Evolutionary conservation across 1,140 invertebrate species (phyloP).

Genomic region (Drosophila lacertosa): DNA sequence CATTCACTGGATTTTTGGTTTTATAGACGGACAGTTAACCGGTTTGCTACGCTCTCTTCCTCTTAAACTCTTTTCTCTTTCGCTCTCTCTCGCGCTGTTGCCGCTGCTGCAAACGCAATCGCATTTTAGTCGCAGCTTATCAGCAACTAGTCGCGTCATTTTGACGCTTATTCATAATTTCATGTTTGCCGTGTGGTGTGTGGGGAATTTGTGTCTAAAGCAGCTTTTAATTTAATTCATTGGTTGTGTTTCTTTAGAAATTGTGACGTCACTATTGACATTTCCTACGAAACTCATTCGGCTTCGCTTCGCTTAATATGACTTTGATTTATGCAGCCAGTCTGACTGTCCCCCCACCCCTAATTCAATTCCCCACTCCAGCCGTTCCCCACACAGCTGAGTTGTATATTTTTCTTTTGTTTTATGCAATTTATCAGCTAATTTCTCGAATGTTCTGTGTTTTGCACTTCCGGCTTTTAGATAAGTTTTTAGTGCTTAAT

Average conservation of each 20-base stretch:
- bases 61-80: no score
- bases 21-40: conserved; percentile 60
- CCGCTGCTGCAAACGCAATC: conserved; percentile 18
- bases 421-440: conserved; percentile 33
- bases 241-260: conserved; percentile 21
- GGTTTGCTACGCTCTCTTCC: conserved; percentile 51
- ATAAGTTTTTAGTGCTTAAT: conserved; percentile 21
- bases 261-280: conserved; percentile 41
- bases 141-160: conserved; percentile 43
- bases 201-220: conserved; percentile 19
- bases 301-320: conserved; percentile 37
- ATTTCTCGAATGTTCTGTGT: conserved; percentile 34
- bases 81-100: conserved; percentile 12
- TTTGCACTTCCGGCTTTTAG: conserved; percentile 47
- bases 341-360: background rate
- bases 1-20: conserved; percentile 63
- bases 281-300: conserved; percentile 45
- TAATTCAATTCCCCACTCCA: background rate
- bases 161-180: conserved; percentile 53
- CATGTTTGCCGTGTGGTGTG: background rate
- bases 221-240: conserved; percentile 20
- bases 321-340: conserved; percentile 42
- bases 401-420: conserved; percentile 6
- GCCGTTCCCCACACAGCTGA: conserved; percentile 4
- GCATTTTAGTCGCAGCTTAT: conserved; percentile 45